A percentile compares a stretch with the other conserved stretches of the same genome.
Evolutionary conservation across 1,140 invertebrate species (phyloP).

Genomic region (Drosophila gunungcola): DNA sequence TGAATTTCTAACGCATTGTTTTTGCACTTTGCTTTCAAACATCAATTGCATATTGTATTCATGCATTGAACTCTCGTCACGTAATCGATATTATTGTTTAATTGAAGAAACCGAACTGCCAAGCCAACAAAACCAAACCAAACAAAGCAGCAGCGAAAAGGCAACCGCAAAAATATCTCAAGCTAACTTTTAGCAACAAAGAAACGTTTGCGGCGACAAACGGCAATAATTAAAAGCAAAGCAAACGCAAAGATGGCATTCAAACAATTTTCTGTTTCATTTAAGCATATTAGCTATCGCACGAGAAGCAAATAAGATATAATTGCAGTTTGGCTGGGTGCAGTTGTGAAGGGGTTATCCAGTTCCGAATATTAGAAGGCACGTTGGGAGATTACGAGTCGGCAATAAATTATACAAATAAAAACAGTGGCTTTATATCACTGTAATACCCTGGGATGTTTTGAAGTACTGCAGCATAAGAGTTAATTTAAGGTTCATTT

Average conservation of each 20-base stretch:
- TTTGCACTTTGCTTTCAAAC: slow-evolving; percentile 19
- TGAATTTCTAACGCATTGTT: slow-evolving; percentile 7
- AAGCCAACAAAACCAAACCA: neutral
- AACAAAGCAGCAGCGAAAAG: slow-evolving; percentile 1
- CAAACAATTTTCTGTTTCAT: slow-evolving; percentile 55
- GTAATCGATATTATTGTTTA: slow-evolving; percentile 57
- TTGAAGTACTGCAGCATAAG: too few species aligned
- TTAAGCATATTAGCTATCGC: slow-evolving; percentile 28
- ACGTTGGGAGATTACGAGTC: slow-evolving; percentile 3
- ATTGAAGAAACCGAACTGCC: slow-evolving; percentile 35
- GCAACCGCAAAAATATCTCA: slow-evolving; percentile 11
- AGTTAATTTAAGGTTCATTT: too few species aligned
- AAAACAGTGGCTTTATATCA: neutral
- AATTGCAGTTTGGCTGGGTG: slow-evolving; percentile 8
- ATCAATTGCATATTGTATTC: slow-evolving; percentile 9
- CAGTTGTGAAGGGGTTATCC: slow-evolving; percentile 18
- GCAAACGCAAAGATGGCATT: slow-evolving; percentile 49
- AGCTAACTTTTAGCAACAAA: slow-evolving; percentile 17
- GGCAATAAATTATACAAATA: slow-evolving; percentile 13
- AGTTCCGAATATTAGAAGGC: slow-evolving; percentile 20
- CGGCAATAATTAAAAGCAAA: slow-evolving; percentile 39
- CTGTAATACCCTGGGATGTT: neutral
- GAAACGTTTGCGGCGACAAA: slow-evolving; percentile 22
- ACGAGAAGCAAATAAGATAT: slow-evolving; percentile 27
- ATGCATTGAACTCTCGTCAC: slow-evolving; percentile 48